Percentiles rank a stretch among this genome's conserved stretches.
Evolutionary conservation across 2,888 invertebrate genomes (phyloP).

Genomic region (Drosophila incognita): DNA sequence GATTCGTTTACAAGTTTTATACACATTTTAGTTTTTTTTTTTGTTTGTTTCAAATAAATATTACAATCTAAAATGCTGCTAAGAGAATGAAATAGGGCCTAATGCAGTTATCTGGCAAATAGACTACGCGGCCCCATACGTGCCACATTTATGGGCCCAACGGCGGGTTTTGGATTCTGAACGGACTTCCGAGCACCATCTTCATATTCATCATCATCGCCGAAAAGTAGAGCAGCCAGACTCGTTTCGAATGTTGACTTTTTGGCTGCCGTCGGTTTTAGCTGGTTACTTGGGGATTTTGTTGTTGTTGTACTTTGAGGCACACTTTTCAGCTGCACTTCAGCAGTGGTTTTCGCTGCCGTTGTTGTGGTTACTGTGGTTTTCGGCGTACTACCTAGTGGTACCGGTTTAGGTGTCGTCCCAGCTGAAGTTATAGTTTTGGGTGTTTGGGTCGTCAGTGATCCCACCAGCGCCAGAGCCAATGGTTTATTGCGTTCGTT

Average conservation of each 20-base stretch:
- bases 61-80: conserved; percentile 70
- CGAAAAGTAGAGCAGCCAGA: conserved; percentile 83
- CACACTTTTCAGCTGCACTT: conserved; percentile 5
- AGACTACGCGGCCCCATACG: conserved; percentile 81
- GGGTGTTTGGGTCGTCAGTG: conserved; percentile 13
- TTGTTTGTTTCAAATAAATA: conserved; percentile 59
- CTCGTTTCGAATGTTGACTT: conserved; percentile 84
- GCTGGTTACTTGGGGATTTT: conserved; percentile 33
- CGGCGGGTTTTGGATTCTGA: conserved; percentile 56
- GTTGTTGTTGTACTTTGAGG: conserved; percentile 26
- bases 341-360: conserved; percentile 1
- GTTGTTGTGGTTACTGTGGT: conserved; percentile 14
- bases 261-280: conserved; percentile 61
- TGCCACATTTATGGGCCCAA: conserved; percentile 77
- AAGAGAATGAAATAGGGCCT: conserved; percentile 26
- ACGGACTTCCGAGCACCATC: conserved; percentile 64
- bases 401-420: conserved; percentile 7
- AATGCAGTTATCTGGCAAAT: conserved; percentile 59
- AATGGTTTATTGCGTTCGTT: conserved; percentile 41
- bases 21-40: conserved; percentile 8
- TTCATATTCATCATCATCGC: conserved; percentile 80
- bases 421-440: conserved; percentile 11
- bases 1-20: conserved; percentile 23
- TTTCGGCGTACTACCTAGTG: conserved; percentile 5
- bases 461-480: conserved; percentile 47